Evolutionary conservation across 2,888 invertebrate species (phyloP), one percentile per base, ranked within the genome.

Genomic region (Drosophila phalerata): DNA sequence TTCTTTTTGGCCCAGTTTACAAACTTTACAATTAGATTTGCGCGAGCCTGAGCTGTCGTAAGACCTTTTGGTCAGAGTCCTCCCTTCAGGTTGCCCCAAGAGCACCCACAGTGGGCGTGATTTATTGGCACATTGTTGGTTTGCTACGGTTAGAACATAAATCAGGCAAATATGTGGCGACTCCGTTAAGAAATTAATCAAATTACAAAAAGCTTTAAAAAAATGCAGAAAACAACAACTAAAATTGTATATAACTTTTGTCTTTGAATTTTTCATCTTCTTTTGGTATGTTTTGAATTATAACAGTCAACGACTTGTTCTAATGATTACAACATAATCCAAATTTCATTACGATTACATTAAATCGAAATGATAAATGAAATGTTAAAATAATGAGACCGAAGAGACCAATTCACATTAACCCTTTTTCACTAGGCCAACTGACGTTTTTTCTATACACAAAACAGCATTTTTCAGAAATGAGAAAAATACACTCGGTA

Each of bases 1-100:
- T 74, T 61, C 71, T 67, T 77, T 65, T 53, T 70, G 81, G 64
- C 61, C 66, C 79, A 81, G 69, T 84, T 82, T 77, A 55, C 71
- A 85, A 84, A 84, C 87, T 85, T 84, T 82, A 85, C 85, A 84
- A 87, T 84, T 84, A 84, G 82, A 87, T 86, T 84, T 77, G 69
- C 63, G 62, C 79, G 69, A 66, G 65, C 40, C 71, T 68, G 62
- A 67, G 67, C 67, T 66, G 70, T 67, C 57, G 58, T 65, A 67
- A 77, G 72, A 65, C 71, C 78, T 58, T 70, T 73, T 32, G 78
- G 78, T 57, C 66, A 72, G 47, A 42, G 25, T 4, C 56, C 22
- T n/a, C 10, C 30, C 40, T 40, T n/a, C 32, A 9, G 10, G 22
- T 5, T 40, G 19, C 6, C 5, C 17, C 17, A 9, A 47, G 22